These are phyloP conservation scores for Venusia cambrica DNA, from an alignment of 2,888 invertebrate species.

Conservation along the genomic window DNA sequence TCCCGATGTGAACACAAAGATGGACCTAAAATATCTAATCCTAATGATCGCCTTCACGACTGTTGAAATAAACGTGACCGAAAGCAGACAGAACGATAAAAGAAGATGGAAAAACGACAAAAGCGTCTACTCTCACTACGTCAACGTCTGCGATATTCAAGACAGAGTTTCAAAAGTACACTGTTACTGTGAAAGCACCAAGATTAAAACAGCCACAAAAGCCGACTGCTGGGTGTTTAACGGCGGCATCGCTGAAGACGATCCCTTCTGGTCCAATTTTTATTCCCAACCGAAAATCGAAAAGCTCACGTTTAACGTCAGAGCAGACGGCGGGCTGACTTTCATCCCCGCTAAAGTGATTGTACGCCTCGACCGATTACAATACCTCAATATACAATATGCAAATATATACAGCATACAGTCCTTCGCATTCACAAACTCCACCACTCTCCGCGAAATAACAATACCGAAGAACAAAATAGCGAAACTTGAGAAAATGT, in stretches of 20 bases:
- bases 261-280: constrained; percentile 88
- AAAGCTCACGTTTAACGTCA: constrained; percentile 85
- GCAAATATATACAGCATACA: constrained; percentile 86
- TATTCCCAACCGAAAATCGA: constrained; percentile 86
- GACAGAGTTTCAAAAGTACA: constrained; percentile 80
- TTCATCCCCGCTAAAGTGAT: constrained; percentile 87
- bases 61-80: constrained; percentile 71
- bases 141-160: constrained; percentile 82
- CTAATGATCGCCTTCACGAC: constrained; percentile 73
- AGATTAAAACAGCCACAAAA: constrained; percentile 82
- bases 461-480: constrained; percentile 87
- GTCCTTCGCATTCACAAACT: constrained; percentile 88
- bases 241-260: constrained; percentile 84
- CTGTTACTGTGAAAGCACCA: constrained; percentile 84
- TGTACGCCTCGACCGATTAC: constrained; percentile 83
- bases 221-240: constrained; percentile 90
- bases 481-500: constrained; percentile 83
- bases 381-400: constrained; percentile 85
- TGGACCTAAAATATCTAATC: constrained; percentile 73
- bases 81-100: constrained; percentile 72
- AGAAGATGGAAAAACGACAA: constrained; percentile 72
- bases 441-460: constrained; percentile 85
- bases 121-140: constrained; percentile 62
- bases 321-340: constrained; percentile 84
- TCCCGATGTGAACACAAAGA: constrained; percentile 61